Evolutionary conservation across 2,888 invertebrate genomes (phyloP).

Genomic region (Belgica antarctica): DNA sequence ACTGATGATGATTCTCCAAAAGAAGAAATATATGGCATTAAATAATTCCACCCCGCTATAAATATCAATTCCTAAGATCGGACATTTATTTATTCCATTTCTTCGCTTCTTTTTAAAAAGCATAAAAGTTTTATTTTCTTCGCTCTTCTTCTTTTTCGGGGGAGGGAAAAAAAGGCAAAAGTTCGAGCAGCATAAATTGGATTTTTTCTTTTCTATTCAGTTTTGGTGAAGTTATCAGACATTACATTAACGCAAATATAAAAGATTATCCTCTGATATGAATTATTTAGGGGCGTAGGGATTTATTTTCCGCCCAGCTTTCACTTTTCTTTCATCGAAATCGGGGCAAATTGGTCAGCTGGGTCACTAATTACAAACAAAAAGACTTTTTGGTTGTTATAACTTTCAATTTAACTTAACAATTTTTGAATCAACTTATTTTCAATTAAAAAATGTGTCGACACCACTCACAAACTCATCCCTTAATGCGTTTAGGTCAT

Average conservation of each 20-base stretch:
- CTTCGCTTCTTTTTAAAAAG: constrained; percentile 13
- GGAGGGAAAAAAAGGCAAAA: background rate
- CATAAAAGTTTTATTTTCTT: constrained; percentile 3
- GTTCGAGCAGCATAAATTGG: background rate
- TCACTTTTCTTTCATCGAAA: background rate
- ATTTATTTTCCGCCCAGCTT: background rate
- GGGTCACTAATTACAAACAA: too few species aligned
- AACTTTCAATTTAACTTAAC: too few species aligned
- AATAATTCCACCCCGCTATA: constrained; percentile 42
- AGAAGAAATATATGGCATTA: constrained; percentile 36
- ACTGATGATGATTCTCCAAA: constrained; percentile 36
- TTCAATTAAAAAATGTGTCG: too few species aligned
- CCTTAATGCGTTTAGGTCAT: background rate
- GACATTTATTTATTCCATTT: constrained; percentile 41
- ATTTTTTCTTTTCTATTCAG: constrained; percentile 6
- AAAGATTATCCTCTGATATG: constrained; percentile 41
- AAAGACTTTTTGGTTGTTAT: too few species aligned
- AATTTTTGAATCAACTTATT: too few species aligned
- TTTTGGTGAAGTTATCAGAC: background rate
- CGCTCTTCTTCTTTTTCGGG: background rate
- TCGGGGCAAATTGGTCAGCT: too few species aligned
- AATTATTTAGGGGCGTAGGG: constrained; percentile 38
- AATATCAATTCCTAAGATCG: constrained; percentile 43
- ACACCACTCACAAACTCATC: background rate
- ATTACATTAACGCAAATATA: constrained; percentile 29